Evolutionary conservation across 2,888 invertebrate genomes (phyloP), one percentile per base, ranked within the genome.

Genomic region (Celastrina argiolus): DNA sequence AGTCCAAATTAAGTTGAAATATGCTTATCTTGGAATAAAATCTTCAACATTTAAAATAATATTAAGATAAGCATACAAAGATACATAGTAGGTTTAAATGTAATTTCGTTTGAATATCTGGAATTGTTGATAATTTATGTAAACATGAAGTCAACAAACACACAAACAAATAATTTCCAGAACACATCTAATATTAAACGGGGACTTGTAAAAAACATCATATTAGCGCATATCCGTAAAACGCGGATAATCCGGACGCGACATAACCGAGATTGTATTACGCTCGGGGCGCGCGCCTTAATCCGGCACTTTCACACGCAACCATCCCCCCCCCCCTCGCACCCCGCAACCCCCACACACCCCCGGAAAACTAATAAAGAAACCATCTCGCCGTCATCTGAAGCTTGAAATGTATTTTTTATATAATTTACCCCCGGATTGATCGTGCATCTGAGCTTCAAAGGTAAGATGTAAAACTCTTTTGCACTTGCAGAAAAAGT

Each of bases 381-480:
- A 89, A 88, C 91, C 90, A 92, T 92, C 88, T 88, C 83, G 83
- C 80, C 75, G 87, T 78, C 89, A 87, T 85, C 90, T 91, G 86
- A 86, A 83, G 91, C 91, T 85, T 91, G 92, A 92, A 92, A 92
- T 92, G 91, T 92, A 88, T 91, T 92, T 92, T 92, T 92, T 92
- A 92, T 92, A 89, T 90, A 91, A 92, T 92, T 92, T 92, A 87
- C 86, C 85, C 85, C 77, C 86, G 87, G 78, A 88, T 86, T 88
- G 91, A 91, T 91, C 87, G 80, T 74, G 78, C 82, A 82, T 81
- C 80, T 83, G 81, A 83, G 75, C 72, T 75, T 75, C 73, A 73
- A 72, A 66, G 66, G 68, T 64, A 65, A 58, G 39, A 58, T 63
- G 12, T 34, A 45, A 58, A 59, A 22, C 28, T 59, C 28, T 39